Percentiles rank a stretch among this genome's conserved stretches.
These are phyloP conservation scores for Dascillus cervinus DNA, from an alignment of 2,888 invertebrate species.

Conservation along the genomic window DNA sequence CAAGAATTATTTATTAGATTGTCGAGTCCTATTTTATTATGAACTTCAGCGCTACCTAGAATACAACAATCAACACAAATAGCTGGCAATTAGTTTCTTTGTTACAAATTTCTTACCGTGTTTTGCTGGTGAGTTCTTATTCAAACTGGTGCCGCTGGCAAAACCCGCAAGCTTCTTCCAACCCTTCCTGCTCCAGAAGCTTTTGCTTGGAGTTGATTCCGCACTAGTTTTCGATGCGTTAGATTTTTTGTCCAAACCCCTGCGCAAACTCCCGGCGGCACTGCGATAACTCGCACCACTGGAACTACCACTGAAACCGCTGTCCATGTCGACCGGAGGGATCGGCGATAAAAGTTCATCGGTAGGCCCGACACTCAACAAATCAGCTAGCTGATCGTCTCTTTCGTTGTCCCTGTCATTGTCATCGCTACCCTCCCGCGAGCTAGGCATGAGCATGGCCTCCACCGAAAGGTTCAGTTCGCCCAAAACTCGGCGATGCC, in stretches of 20 bases:
- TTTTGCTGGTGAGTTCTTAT: too few relatives aligned
- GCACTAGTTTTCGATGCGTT: constrained; percentile 7
- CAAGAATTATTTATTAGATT: too few relatives aligned
- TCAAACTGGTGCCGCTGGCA: constrained; percentile 61
- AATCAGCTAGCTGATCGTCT: constrained; percentile 56
- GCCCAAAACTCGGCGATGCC: constrained; percentile 74
- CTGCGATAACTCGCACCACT: constrained; percentile 67
- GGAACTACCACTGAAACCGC: constrained; percentile 77
- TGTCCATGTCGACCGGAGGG: constrained; percentile 62
- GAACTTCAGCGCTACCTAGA: too few relatives aligned
- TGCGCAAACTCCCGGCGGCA: constrained; percentile 56
- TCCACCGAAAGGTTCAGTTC: constrained; percentile 80
- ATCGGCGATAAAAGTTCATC: constrained; percentile 66
- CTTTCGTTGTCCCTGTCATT: constrained; percentile 56
- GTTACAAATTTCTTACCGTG: too few relatives aligned
- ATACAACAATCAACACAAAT: too few relatives aligned
- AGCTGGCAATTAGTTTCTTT: too few relatives aligned
- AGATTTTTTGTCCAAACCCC: constrained; percentile 35
- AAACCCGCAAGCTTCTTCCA: constrained; percentile 74
- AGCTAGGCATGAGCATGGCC: constrained; percentile 80
- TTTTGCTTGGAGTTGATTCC: constrained; percentile 32
- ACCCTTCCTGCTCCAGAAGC: constrained; percentile 68
- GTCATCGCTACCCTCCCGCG: constrained; percentile 49
- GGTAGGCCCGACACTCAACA: constrained; percentile 61
- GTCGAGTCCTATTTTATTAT: too few relatives aligned